A percentile compares a stretch with the other conserved stretches of the same genome.
Evolutionary conservation across 2,797 vertebrate species (phyloP).

Genomic region (Phalloptychus januarius): DNA sequence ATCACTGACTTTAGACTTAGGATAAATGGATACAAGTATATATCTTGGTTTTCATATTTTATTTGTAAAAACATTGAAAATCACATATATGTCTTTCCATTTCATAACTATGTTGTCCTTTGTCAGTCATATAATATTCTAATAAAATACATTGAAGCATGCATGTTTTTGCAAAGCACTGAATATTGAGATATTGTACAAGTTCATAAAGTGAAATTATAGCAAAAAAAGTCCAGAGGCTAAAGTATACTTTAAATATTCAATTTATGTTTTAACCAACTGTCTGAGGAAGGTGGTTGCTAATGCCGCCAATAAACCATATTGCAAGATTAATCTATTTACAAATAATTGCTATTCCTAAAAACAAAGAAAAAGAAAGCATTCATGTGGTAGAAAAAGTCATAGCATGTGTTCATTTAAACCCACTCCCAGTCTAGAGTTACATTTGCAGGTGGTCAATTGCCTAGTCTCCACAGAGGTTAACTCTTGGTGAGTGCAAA

Average conservation of each 20-base stretch:
- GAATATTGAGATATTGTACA: conserved; percentile 16
- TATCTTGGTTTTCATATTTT: neutral
- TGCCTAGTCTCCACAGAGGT: conserved; percentile 87
- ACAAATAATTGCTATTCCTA: conserved; percentile 48
- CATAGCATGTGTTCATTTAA: conserved; percentile 81
- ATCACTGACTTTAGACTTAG: neutral
- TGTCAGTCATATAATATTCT: neutral
- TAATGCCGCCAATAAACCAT: conserved; percentile 41
- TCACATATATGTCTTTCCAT: neutral
- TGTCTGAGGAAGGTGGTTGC: neutral
- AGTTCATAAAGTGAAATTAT: conserved; percentile 24
- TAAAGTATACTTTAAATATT: neutral
- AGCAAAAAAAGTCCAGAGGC: neutral
- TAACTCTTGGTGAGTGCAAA: conserved; percentile 87
- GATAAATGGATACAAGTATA: neutral
- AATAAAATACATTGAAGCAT: neutral
- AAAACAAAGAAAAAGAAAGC: conserved; percentile 22
- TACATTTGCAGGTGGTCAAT: conserved; percentile 88
- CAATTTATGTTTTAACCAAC: neutral
- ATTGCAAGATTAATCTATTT: conserved; percentile 27
- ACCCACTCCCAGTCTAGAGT: conserved; percentile 80
- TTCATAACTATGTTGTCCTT: neutral
- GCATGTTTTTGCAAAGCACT: neutral
- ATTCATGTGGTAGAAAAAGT: conserved; percentile 79
- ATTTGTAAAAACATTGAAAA: neutral